Conservation (phyloP, 2,888 invertebrate species). For the Acanthosepion lycidas region DNA sequence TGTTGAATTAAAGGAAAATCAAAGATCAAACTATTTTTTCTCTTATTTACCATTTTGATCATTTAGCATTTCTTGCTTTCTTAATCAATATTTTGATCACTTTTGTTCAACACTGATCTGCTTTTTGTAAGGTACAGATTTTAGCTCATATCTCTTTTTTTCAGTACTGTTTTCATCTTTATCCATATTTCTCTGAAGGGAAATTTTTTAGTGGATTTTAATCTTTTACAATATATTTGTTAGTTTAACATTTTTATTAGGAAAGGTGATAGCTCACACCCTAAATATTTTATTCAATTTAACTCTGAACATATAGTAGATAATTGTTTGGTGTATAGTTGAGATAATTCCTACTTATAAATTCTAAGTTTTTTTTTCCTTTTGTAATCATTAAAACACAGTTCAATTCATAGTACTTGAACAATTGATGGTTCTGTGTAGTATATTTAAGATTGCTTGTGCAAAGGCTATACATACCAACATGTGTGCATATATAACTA, state of each 20-base stretch:
- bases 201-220: too few relatives aligned
- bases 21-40: background rate
- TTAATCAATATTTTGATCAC: background rate
- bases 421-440: constrained; percentile 33
- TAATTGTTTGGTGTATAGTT: background rate
- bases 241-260: too few relatives aligned
- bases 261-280: too few relatives aligned
- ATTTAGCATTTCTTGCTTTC: background rate
- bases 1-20: background rate
- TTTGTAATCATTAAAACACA: background rate
- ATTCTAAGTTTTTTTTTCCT: background rate
- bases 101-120: background rate
- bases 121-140: too few relatives aligned
- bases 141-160: too few relatives aligned
- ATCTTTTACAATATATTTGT: too few relatives aligned
- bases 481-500: background rate
- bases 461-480: background rate
- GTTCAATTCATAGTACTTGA: background rate
- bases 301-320: background rate
- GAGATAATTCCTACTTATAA: background rate
- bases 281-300: background rate
- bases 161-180: too few relatives aligned
- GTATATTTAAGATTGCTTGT: background rate
- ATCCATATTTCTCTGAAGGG: too few relatives aligned
- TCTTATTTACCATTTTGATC: too few relatives aligned